These are phyloP conservation scores for Ephestia elutella DNA, from an alignment of 1,140 invertebrate genomes.

Conservation along the genomic window DNA sequence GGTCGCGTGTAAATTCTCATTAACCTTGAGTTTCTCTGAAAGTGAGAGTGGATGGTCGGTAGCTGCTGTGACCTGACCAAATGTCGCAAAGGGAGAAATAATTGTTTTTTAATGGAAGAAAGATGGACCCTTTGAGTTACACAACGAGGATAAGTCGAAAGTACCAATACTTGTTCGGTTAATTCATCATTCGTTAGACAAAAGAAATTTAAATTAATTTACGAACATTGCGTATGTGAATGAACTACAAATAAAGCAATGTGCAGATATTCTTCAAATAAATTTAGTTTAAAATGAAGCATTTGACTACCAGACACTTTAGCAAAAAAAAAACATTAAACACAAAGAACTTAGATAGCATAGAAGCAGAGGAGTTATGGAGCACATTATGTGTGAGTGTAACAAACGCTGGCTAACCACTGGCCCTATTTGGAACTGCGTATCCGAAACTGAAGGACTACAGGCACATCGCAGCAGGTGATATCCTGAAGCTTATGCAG, in stretches of 20 bases:
- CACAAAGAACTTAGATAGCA: too few relatives aligned
- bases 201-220: not conserved
- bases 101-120: conserved; percentile 30
- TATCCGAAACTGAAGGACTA: too few relatives aligned
- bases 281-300: too few relatives aligned
- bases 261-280: not conserved
- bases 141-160: conserved; percentile 8
- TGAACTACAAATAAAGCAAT: not conserved
- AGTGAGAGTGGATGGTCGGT: not conserved
- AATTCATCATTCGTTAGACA: not conserved
- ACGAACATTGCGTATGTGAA: not conserved
- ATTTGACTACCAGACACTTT: too few relatives aligned
- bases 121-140: conserved; percentile 13
- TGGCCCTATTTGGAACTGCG: too few relatives aligned
- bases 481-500: too few relatives aligned
- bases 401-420: too few relatives aligned
- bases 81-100: conserved; percentile 21
- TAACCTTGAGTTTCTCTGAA: conserved; percentile 4
- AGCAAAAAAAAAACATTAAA: too few relatives aligned
- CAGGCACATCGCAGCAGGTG: too few relatives aligned
- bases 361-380: too few relatives aligned
- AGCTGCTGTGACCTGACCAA: conserved; percentile 1
- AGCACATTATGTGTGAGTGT: too few relatives aligned
- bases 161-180: not conserved
- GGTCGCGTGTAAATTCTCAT: not conserved